Evolutionary conservation across 2,888 invertebrate species (phyloP), one percentile per base, ranked within the genome.

Genomic region (Argyresthia goedartella): DNA sequence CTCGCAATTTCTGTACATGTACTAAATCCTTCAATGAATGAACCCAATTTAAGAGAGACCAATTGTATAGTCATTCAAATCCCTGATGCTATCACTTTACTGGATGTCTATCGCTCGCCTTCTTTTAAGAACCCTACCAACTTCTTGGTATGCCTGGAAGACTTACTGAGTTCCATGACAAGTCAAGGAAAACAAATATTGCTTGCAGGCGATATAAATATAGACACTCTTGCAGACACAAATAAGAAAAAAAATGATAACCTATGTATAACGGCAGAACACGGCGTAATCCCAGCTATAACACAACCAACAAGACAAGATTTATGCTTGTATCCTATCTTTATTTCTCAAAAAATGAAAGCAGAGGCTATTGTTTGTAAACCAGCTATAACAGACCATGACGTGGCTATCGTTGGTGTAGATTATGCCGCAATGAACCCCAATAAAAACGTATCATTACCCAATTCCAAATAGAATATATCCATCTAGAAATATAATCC

Each of bases 51-150:
- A 4, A 35, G 33, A 2, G 14, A 51, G 44, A 44, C 15, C 13
- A 51, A 51, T 35, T 51, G 45, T 45, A 33, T 51, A 4, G 34
- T 14, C 11, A 6, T 51, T 8, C 44, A 51, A 13, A 51, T 51
- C 1, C 35, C 44, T n/a, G 44, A 51, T 10, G 4, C 13, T 14
- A 8, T 15, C 1, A 51, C 51, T 34, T 1, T 51, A 34, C 2
- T 51, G 8, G 51, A 34, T 16, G 34, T 51, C n/a, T 51, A 51
- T 44, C 51, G 51, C 7, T 44, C 51, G 1, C 49, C 52, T 25
- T 52, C 36, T 15, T 49, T 49, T 35, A 8, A 43, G 15, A 25
- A 44, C 43, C 34, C 25, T 13, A 41, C 33, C 16, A 15, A 25
- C 4, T 49, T 52, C 47, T 44, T 52, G 33, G n/a, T 34, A 44